Evolutionary conservation across 2,797 vertebrate genomes (phyloP), one percentile per base, ranked within the genome.

Genomic region (Acanthornis magna): DNA sequence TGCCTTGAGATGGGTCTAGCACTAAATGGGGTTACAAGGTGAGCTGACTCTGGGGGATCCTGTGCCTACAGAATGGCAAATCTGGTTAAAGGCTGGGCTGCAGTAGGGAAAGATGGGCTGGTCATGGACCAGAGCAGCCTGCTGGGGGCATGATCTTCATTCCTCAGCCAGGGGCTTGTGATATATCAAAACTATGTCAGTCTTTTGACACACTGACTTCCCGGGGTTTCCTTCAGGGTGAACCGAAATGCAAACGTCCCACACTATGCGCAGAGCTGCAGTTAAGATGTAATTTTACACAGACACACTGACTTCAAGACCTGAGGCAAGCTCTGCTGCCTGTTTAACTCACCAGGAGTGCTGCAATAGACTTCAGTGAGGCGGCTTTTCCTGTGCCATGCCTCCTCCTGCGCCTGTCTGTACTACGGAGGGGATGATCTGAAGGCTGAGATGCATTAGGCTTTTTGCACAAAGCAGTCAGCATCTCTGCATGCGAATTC

Each of bases 351-450:
- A 27, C 21, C 54, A 53, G 54, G 42, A 66, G 3, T 21, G 13
- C 38, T 29, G 11, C 2, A 5, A 8, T 0, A 67, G 48, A 30
- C 25, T 83, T 78, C 54, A 62, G 40, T 10, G 43, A 19, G 55
- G 60, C 0, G 10, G 11, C 18, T 13, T 34, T 40, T 84, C 87
- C 10, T 36, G 65, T 3, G 4, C 60, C 25, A 2, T 2, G 11
- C 40, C 71, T 10, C 5, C 50, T 38, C 50, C 25, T 36, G 27
- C 38, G 40, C 42, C 2, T 36, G 14, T 40, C 13, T 0, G 0
- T 26, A 7, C 0, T 16, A 30, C 36, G 34, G 15, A 40, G 62
- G 40, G 0, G 0, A 25, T 30, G 43, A 23, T 48, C 32, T 5
- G 16, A 40, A 40, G 62, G 61, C 42, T 45, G 63, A 70, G 60